Evolutionary conservation across 2,113 vertebrate genomes (phyloP), one percentile per base, ranked within the genome.

Genomic region (Cheilinus undulatus): DNA sequence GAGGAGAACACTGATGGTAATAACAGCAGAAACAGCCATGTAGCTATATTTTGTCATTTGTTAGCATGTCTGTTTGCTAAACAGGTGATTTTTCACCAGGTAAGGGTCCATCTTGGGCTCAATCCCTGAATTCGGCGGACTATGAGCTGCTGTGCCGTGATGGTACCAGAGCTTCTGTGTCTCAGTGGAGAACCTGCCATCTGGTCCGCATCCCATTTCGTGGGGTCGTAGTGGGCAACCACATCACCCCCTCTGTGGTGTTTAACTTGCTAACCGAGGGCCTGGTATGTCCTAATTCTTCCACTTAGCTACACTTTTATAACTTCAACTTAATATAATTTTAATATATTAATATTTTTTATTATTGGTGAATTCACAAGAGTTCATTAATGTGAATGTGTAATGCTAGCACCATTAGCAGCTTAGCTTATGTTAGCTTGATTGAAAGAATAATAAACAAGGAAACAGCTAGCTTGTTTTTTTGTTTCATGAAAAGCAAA

Each of bases 81-180:
- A 9, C 6, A 26, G 3, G 15, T 38, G 2, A 45, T 26, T 49
- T 60, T 22, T 53, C 49, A 28, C 27, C 89, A 98, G 97, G 95
- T 48, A 79, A 4, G 0, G 87, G 94, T 45, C 66, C 85, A 23
- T 1, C 11, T 0, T 99, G 97, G 97, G 92, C 94, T 1, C 4
- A 7, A 11, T 0, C 0, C 0, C 87, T 97, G 48, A 57, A 30
- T 4, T 95, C 96, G 0, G 22, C 15, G 0, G 93, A 97, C 75
- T 99, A 95, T 20, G 62, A 96, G 83, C 94, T 99, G 34, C 74
- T 99, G 74, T 99, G 98, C 52, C 90, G 84, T 0, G 87, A 98
- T 0, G 97, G 97, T 24, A 89, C 56, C 32, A 93, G 83, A 3
- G 94, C 94, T 0, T 76, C 90, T 0, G 87, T 97, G 56, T 89